Conservation (phyloP, 2,888 invertebrate species). For the Augochlorella aurata region DNA sequence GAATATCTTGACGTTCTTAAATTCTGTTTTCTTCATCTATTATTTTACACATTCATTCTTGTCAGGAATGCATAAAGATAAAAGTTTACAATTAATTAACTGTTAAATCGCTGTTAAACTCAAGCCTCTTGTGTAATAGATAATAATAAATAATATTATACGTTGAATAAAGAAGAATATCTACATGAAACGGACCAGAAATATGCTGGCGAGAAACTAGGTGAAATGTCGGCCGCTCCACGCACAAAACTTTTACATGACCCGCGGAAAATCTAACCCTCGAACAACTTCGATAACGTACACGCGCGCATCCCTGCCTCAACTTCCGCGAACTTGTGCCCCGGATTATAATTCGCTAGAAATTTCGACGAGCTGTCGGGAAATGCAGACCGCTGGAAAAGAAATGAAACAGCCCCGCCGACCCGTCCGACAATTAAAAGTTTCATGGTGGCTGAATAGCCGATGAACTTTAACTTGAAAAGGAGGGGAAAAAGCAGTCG, state of each 20-base stretch:
- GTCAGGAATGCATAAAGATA: too few species aligned
- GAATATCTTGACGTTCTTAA: too few species aligned
- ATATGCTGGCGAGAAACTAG: background rate
- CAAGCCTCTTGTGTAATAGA: too few species aligned
- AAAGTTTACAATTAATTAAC: too few species aligned
- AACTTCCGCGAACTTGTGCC: constrained; percentile 21
- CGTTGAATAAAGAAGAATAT: background rate
- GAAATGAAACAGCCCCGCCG: constrained; percentile 3
- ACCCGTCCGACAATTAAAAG: background rate
- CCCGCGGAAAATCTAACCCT: constrained; percentile 3
- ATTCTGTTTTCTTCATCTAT: too few species aligned
- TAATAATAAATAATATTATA: too few species aligned
- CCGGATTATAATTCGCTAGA: constrained; percentile 22
- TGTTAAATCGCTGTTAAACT: too few species aligned
- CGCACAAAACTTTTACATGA: constrained; percentile 10
- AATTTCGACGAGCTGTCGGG: constrained; percentile 3
- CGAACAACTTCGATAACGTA: constrained; percentile 15
- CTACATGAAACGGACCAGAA: background rate
- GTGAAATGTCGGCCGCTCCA: background rate
- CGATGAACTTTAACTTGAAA: background rate
- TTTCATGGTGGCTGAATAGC: background rate
- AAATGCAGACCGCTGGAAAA: background rate
- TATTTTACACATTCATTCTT: too few species aligned
- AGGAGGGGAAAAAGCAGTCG: background rate
- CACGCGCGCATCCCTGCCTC: background rate